phyloP scores from a whole-genome alignment of 1,140 invertebrate genomes.

The Belonocnema kinseyi region DNA sequence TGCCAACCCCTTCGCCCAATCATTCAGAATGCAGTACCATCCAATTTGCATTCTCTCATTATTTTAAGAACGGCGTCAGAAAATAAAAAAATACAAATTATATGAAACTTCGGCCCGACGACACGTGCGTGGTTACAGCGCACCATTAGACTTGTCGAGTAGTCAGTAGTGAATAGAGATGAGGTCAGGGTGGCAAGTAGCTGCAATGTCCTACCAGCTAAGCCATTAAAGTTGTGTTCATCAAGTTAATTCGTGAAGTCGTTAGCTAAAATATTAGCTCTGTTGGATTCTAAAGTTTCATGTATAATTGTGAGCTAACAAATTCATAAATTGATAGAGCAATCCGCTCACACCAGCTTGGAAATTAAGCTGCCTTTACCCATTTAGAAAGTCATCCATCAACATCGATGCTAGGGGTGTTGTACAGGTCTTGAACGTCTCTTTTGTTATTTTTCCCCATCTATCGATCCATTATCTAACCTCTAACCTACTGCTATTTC shows the following conservation, averaged over 20 bases:
- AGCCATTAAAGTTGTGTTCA: conserved; percentile 26
- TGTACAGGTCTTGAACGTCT: not conserved
- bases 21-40: conserved; percentile 13
- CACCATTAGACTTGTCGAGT: conserved; percentile 24
- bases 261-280: conserved; percentile 28
- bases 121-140: not conserved
- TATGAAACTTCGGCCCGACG: not conserved
- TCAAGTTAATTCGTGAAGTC: conserved; percentile 20
- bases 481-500: not conserved
- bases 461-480: not conserved
- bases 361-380: conserved; percentile 15
- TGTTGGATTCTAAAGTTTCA: conserved; percentile 20
- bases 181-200: conserved; percentile 28
- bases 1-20: conserved; percentile 8
- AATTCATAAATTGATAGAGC: conserved; percentile 28
- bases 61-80: conserved; percentile 12
- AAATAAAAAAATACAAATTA: not conserved
- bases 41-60: conserved; percentile 23
- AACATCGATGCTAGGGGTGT: not conserved
- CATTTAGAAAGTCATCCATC: conserved; percentile 24
- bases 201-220: conserved; percentile 8
- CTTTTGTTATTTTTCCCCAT: conserved; percentile 5
- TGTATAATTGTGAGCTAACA: conserved; percentile 18
- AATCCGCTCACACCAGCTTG: not conserved
- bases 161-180: conserved; percentile 15